phyloP scores from a whole-genome alignment of 1,140 invertebrate genomes.

The Pinna nobilis region DNA sequence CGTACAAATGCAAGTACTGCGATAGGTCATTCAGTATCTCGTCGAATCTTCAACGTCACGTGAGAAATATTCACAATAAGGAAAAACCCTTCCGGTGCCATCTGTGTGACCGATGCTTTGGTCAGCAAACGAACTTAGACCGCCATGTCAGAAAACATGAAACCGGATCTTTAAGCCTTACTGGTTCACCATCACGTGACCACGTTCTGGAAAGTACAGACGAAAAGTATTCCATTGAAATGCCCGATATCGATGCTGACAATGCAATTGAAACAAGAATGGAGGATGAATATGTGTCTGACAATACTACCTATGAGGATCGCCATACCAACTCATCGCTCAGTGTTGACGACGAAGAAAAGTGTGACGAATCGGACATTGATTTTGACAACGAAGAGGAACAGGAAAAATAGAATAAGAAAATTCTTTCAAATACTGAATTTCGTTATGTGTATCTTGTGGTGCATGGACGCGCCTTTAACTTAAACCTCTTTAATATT shows the following conservation, averaged over 20 bases:
- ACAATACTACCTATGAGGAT: too few relatives aligned
- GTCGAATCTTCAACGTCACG: conserved; percentile 98
- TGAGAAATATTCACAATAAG: conserved; percentile 97
- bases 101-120: conserved; percentile 95
- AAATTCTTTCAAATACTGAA: too few relatives aligned
- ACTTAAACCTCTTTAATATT: too few relatives aligned
- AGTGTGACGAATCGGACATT: too few relatives aligned
- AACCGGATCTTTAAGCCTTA: conserved; percentile 78
- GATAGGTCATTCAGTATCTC: conserved; percentile 98
- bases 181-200: conserved; percentile 81
- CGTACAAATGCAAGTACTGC: conserved; percentile 98
- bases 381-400: too few relatives aligned
- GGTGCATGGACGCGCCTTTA: too few relatives aligned
- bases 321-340: too few relatives aligned
- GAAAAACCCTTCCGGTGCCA: conserved; percentile 85
- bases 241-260: conserved; percentile 91
- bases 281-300: too few relatives aligned
- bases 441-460: too few relatives aligned
- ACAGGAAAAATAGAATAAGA: too few relatives aligned
- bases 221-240: conserved; percentile 89
- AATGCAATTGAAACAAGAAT: too few relatives aligned
- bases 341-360: too few relatives aligned
- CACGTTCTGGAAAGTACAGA: conserved; percentile 86
- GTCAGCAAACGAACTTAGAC: conserved; percentile 98
- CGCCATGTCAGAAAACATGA: conserved; percentile 97